Conservation (phyloP, 2,113 vertebrate species). For the Mormyrus iriodes region DNA sequence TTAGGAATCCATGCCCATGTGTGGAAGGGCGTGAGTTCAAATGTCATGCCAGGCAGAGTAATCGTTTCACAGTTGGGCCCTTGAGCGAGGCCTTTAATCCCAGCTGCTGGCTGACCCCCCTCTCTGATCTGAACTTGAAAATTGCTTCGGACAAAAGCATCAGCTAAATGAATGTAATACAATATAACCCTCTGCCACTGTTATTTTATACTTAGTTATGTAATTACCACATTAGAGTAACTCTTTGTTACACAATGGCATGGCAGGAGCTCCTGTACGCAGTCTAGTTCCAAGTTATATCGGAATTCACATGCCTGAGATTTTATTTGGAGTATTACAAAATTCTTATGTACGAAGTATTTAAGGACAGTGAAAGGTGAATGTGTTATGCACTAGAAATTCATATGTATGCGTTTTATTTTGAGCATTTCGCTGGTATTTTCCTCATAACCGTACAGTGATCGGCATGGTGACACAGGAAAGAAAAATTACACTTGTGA, state of each 20-base stretch:
- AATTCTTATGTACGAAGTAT: background rate
- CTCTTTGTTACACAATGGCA: background rate
- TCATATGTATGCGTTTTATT: background rate
- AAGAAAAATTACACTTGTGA: background rate
- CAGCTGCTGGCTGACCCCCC: background rate
- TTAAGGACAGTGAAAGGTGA: background rate
- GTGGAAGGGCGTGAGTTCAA: background rate
- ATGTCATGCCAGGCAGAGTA: background rate
- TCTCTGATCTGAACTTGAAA: background rate
- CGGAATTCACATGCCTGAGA: background rate
- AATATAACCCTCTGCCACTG: background rate
- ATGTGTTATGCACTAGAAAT: background rate
- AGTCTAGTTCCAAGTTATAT: background rate
- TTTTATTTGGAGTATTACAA: background rate
- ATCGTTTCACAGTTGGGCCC: background rate
- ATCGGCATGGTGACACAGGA: background rate
- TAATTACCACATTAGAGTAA: constrained; percentile 17
- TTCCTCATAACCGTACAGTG: background rate
- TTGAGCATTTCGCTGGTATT: background rate
- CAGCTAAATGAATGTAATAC: background rate
- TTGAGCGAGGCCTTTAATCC: background rate
- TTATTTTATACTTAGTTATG: background rate
- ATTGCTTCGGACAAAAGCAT: background rate
- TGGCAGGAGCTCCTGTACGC: background rate
- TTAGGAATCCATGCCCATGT: background rate